Base-by-base conservation (phyloP, 2,797 vertebrate genomes). In the Heterohyrax brucei region DNA sequence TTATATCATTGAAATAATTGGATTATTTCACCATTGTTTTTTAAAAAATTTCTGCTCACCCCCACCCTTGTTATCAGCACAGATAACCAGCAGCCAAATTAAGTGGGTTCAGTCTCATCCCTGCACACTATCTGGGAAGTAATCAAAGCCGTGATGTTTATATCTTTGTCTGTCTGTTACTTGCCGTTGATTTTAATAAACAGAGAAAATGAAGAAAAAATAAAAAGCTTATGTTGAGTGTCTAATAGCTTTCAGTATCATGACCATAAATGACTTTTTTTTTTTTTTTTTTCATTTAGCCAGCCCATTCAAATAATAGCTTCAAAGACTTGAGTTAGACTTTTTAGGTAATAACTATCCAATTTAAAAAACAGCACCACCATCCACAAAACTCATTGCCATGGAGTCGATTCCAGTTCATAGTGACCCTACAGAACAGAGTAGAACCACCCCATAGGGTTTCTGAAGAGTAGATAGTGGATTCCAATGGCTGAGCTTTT, bases 101-200 rank as follows among this genome's bases (percentile, higher is more conserved):
- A 91, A 93, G 28, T 24, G 26, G 79, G 7, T 6, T 56, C 19
- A 73, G 3, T 44, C 72, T 73, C 68, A 26, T 75, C 24, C 56
- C 30, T 28, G 22, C 10, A 62, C 12, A 30, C 64, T 33, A 39
- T 87, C 72, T 87, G 26, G 26, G 21, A 75, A 26, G 9, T 26
- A 70, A 53, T 78, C 70, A 91, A 22, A 82, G 56, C 19, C 19
- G 16, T 50, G 19, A 44, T 33, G 22, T 78, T 22, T 94, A 10
- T 28, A 9, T 92, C 81, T 91, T 61, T 21, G 18, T 9, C 44
- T 62, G 16, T 72, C 79, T 92, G 13, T 64, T 80, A 56, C 26
- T 91, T 97, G 80, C 24, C 28, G 89, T 95, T 89, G 26, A 91
- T 91, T 88, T 78, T 21, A 88, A 66, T 4, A 73, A 21, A 77